These are phyloP conservation scores for Chironomus tepperi DNA, from an alignment of 1,140 invertebrate species.

Conservation along the genomic window DNA sequence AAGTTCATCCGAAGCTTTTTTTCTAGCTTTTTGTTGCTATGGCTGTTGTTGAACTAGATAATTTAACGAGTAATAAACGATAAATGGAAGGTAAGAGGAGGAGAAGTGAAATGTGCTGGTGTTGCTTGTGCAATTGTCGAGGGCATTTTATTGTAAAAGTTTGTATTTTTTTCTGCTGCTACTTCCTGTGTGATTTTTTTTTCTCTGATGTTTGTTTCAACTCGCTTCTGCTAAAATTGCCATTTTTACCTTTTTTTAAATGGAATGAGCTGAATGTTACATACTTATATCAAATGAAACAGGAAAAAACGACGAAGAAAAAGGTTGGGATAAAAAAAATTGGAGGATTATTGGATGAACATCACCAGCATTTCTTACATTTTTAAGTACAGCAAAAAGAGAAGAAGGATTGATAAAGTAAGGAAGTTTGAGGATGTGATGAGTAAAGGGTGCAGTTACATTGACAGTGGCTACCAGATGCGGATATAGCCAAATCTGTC, in stretches of 20 bases:
- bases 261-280: neutral
- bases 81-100: neutral
- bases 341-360: neutral
- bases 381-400: neutral
- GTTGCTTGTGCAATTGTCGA: neutral
- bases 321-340: neutral
- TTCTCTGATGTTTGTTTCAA: neutral
- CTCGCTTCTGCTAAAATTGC: neutral
- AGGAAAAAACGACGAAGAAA: too few relatives aligned
- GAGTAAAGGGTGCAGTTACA: too few relatives aligned
- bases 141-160: conserved; percentile 2
- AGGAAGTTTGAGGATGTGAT: too few relatives aligned
- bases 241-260: neutral
- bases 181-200: neutral
- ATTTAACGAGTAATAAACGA: neutral
- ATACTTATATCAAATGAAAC: too few relatives aligned
- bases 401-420: neutral
- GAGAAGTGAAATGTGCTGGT: neutral
- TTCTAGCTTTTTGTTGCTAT: neutral
- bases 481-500: too few relatives aligned
- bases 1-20: neutral
- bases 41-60: neutral
- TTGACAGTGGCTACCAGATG: too few relatives aligned
- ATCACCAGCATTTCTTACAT: neutral
- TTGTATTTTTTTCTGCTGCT: neutral